A percentile compares a stretch with the other conserved stretches of the same genome.
Conservation (phyloP, 2,113 vertebrate species). For the Triplophysa rosa region DNA sequence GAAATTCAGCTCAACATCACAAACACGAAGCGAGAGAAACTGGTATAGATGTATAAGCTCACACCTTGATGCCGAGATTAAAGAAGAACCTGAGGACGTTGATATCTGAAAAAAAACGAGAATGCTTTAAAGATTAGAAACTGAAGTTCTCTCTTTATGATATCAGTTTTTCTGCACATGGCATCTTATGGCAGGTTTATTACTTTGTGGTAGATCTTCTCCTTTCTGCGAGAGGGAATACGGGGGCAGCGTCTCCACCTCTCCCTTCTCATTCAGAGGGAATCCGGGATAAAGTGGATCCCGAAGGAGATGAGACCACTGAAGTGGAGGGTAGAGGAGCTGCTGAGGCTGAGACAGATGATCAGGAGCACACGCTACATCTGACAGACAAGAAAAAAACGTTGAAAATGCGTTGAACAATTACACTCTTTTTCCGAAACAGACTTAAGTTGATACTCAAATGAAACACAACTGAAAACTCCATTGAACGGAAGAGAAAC, state of each 20-base stretch:
- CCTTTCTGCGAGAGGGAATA: slow-evolving; percentile 79
- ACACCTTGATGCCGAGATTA: slow-evolving; percentile 95
- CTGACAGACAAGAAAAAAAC: neutral
- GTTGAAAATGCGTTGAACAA: no score
- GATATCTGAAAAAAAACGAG: slow-evolving; percentile 72
- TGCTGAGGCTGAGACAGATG: slow-evolving; percentile 1
- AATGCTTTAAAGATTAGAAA: neutral
- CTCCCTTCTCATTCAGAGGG: slow-evolving; percentile 82
- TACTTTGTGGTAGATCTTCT: slow-evolving; percentile 80
- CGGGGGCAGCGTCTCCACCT: slow-evolving; percentile 71
- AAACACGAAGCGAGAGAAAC: neutral
- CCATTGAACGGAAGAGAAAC: no score
- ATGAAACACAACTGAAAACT: no score
- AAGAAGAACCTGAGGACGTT: slow-evolving; percentile 91
- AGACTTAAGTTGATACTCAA: no score
- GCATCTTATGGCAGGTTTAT: neutral
- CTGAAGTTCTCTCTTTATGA: neutral
- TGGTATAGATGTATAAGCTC: slow-evolving; percentile 19
- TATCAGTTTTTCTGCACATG: neutral
- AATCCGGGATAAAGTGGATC: slow-evolving; percentile 92
- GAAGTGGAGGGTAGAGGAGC: neutral
- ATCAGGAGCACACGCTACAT: neutral
- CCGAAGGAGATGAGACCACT: slow-evolving; percentile 70
- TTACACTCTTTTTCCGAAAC: no score
- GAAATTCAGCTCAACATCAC: neutral